phyloP scores from a whole-genome alignment of 1,140 invertebrate species.

The Aphelenchoides avenae region DNA sequence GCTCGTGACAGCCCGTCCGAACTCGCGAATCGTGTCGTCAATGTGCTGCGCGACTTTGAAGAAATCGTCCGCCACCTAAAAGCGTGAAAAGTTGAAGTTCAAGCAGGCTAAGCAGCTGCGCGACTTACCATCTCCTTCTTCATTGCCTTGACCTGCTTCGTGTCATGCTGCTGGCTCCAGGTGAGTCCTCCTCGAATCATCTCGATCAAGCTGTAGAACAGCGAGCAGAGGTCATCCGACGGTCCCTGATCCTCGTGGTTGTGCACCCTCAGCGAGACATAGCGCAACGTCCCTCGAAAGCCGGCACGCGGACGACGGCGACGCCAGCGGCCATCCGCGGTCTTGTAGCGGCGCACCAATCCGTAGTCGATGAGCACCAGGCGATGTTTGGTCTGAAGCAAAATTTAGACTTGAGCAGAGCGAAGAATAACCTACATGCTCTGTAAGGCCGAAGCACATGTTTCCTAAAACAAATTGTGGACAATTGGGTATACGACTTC shows the following conservation, averaged over 20 bases:
- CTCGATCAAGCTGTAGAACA: conserved; percentile 26
- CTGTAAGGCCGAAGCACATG: conserved; percentile 47
- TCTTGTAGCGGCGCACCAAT: conserved; percentile 83
- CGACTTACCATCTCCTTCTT: conserved; percentile 32
- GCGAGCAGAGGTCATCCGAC: conserved; percentile 16
- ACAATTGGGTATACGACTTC: conserved; percentile 11
- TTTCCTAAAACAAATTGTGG: conserved; percentile 1
- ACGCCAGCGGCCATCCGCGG: conserved; percentile 82
- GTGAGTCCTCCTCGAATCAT: conserved; percentile 19
- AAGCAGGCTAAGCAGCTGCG: background rate
- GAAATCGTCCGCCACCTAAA: conserved; percentile 35
- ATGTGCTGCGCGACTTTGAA: conserved; percentile 17
- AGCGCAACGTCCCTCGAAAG: conserved; percentile 93
- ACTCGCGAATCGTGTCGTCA: conserved; percentile 29
- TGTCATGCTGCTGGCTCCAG: conserved; percentile 23
- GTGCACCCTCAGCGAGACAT: conserved; percentile 98
- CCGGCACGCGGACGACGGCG: conserved; percentile 92
- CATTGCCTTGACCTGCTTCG: conserved; percentile 20
- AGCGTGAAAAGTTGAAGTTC: no score
- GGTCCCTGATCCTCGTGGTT: conserved; percentile 73
- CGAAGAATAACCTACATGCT: conserved; percentile 3
- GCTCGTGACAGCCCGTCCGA: conserved; percentile 24
- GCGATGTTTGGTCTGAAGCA: conserved; percentile 38
- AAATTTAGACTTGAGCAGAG: background rate
- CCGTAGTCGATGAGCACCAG: conserved; percentile 85